Base-by-base conservation (phyloP, 35 echinoderm and acorn worm genomes). In the Apostichopus parvimensis region DNA sequence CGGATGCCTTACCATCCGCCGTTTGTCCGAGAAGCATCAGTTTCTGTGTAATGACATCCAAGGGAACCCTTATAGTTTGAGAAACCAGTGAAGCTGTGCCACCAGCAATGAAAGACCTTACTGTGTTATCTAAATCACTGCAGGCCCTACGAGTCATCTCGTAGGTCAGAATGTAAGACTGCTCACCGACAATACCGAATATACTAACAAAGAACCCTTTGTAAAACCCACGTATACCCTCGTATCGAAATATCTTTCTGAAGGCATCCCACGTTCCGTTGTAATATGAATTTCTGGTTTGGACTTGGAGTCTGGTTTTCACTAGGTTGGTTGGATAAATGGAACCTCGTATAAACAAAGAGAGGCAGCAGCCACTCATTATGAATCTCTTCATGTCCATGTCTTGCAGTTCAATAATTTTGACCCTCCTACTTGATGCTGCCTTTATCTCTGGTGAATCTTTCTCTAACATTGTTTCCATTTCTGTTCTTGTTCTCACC, bases 331-430 rank as follows among this genome's bases (percentile, higher is more conserved):
- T 90, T 57, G 97, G 97, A 79, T 96, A 98, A 54, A 98, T 90
- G 9, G 91, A 86, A 5, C 77, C 87, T 25, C 97, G 93, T 79
- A 98, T 94, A 53, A 87, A 79, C 34, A 94, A 82, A 9, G 94
- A 93, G 61, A 98, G 77, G 22, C 92, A 85, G 57, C 93, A 57
- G 23, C 97, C 93, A 83, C 94, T 96, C 7, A 71, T 60, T 56
- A 94, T 90, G 70, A 98, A 98, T 58, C 94, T 95, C 18, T 72
- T 89, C 57, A 96, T 93, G 86, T 98, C 97, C 94, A 98, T 93
- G 82, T 98, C 97, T 73, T 98, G 91, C 94, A 95, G 93, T 75
- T 98, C 97, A 12, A 98, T 95, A 62, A 98, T 98, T 20, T 90
- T 90, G 2, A 90, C 88, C 8, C 11, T 90, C 54, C 88, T 75